phyloP scores from a whole-genome alignment of 2,113 vertebrate genomes.

The Pseudorasbora parva region DNA sequence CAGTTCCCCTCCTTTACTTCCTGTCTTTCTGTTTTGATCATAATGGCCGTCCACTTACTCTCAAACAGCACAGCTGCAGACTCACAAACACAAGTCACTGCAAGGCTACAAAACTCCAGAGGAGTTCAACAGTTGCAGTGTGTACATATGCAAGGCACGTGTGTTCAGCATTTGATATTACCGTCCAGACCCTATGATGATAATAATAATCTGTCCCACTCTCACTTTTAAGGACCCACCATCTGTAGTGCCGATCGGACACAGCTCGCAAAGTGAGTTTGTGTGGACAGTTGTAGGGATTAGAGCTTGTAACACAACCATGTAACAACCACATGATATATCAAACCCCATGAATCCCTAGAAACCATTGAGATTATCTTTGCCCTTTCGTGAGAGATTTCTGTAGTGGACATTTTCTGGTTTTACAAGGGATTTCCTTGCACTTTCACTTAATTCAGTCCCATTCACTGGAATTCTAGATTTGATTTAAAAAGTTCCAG shows the following conservation, averaged over 20 bases:
- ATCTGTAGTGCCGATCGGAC: not conserved
- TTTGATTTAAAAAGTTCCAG: not conserved
- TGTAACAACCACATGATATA: not conserved
- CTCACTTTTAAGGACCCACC: constrained; percentile 28
- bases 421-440: not conserved
- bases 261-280: not conserved
- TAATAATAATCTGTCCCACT: not conserved
- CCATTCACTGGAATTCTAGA: not conserved
- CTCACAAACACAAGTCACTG: not conserved
- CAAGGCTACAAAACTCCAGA: not conserved
- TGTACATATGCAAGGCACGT: too few species aligned
- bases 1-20: constrained; percentile 13
- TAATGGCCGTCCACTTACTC: constrained; percentile 3
- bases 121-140: not conserved
- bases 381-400: not conserved
- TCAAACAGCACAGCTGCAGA: not conserved
- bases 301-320: not conserved
- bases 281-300: constrained; percentile 23
- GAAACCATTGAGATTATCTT: constrained; percentile 12
- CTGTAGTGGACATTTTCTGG: not conserved
- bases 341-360: not conserved
- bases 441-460: not conserved
- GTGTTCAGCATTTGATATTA: not conserved
- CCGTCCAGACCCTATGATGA: not conserved
- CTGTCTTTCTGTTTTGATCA: not conserved